Evolutionary conservation across 2,888 invertebrate genomes (phyloP), one percentile per base, ranked within the genome.

Genomic region (Tipula confusa): DNA sequence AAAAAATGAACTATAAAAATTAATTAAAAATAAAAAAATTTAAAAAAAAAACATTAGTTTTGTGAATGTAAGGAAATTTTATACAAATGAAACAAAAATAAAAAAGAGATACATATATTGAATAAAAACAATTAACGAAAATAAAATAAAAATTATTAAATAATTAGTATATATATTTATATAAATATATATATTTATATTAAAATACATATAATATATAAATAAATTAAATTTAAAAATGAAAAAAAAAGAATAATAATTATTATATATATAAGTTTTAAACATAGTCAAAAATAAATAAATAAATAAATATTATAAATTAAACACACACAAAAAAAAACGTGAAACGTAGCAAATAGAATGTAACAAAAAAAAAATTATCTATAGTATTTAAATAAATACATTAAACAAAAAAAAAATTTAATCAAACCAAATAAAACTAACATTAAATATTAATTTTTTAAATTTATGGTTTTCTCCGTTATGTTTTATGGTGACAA

Each of bases 381-480:
- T 31, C 13, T 82, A 33, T 24, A 43, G n/a, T 24, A 82, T 29
- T 5, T 28, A 82, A n/a, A 36, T 38, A 43, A 15, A 24, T n/a
- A 82, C 11, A 82, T 13, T 43, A 82, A 84, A 85, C 36, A 79
- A 83, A 82, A 79, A 79, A 83, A 84, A 79, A 84, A 84, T 15
- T 29, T 80, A 29, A 82, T 18, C 31, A 82, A 82, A 36, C 82
- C n/a, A 43, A 89, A 87, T 88, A 87, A 88, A 90, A 89, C 89
- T 90, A 90, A 88, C 24, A 84, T 84, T 86, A 86, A 84, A 85
- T 28, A 88, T 88, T 89, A 88, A 83, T 89, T 87, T 82, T n/a
- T n/a, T n/a, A 83, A 83, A 80, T 80, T 31, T 29, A 31, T 80
- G 7, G n/a, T n/a, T n/a, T n/a, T 29, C n/a, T 29, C 31, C 29